These are phyloP conservation scores for Dolichopus griseipennis DNA, from an alignment of 2,888 invertebrate genomes.

Conservation along the genomic window DNA sequence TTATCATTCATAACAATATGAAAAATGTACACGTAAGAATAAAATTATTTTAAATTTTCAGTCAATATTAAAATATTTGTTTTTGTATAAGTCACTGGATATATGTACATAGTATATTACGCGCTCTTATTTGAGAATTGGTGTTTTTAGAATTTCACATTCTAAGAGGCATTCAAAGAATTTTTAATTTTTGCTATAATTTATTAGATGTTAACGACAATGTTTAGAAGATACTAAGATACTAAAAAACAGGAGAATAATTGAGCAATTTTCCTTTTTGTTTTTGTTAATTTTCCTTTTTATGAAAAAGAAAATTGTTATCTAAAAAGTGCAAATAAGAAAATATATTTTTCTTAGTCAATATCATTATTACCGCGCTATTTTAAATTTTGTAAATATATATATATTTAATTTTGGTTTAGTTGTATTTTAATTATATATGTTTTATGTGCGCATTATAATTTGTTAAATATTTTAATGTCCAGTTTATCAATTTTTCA, in stretches of 20 bases:
- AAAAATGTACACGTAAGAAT: too few species aligned
- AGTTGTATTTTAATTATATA: not conserved
- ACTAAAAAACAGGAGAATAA: not conserved
- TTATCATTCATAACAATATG: too few species aligned
- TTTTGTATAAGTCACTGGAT: too few species aligned
- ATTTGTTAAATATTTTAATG: not conserved
- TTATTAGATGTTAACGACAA: not conserved
- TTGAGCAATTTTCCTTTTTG: not conserved
- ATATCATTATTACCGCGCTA: not conserved
- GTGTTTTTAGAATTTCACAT: too few species aligned
- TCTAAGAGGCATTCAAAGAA: not conserved
- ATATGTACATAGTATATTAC: too few species aligned
- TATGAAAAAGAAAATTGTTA: not conserved
- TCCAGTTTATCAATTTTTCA: not conserved
- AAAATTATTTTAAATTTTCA: too few species aligned
- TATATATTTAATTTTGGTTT: not conserved
- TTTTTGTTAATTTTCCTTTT: not conserved
- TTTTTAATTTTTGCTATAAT: not conserved
- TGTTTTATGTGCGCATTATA: conserved; percentile 5
- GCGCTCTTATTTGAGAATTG: too few species aligned
- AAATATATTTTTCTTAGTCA: not conserved
- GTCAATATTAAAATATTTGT: too few species aligned
- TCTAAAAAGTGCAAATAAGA: not conserved
- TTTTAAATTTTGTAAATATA: not conserved
- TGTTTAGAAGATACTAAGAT: too few species aligned